Conservation (phyloP, 2,113 vertebrate genomes). For the Chlamydotis undulata region DNA sequence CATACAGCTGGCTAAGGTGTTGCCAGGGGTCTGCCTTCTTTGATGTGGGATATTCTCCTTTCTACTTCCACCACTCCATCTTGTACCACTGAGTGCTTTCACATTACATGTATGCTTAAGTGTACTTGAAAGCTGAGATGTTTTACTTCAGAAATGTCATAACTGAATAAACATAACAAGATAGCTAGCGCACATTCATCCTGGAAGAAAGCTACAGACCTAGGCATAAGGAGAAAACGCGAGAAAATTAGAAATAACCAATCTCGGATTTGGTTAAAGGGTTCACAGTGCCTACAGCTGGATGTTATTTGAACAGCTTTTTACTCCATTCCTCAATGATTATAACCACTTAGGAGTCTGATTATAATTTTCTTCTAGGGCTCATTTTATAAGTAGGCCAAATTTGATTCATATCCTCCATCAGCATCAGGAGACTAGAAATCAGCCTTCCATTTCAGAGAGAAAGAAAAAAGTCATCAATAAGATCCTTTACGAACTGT, state of each 20-base stretch:
- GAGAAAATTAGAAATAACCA: neutral
- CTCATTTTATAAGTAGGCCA: slow-evolving; percentile 52
- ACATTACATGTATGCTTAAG: rapidly evolving
- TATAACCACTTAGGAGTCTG: slow-evolving; percentile 23
- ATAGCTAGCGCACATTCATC: neutral
- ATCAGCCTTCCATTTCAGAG: slow-evolving; percentile 32
- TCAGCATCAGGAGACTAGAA: slow-evolving; percentile 53
- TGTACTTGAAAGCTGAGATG: neutral
- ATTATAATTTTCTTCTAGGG: slow-evolving; percentile 62
- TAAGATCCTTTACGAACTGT: neutral
- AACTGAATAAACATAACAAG: neutral
- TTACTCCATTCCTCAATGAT: neutral
- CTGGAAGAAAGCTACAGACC: neutral
- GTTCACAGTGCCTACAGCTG: slow-evolving; percentile 21
- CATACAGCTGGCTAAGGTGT: rapidly evolving
- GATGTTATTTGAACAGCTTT: slow-evolving; percentile 20
- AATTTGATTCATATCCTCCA: slow-evolving; percentile 59
- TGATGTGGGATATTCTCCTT: neutral
- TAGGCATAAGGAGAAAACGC: neutral
- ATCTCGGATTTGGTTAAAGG: neutral
- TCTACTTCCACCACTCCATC: neutral
- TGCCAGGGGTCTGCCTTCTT: neutral
- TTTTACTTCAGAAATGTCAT: neutral
- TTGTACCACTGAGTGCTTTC: neutral
- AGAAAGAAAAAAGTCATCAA: neutral